phyloP scores from a whole-genome alignment of 2,113 vertebrate species.

The Cepphus grylle region DNA sequence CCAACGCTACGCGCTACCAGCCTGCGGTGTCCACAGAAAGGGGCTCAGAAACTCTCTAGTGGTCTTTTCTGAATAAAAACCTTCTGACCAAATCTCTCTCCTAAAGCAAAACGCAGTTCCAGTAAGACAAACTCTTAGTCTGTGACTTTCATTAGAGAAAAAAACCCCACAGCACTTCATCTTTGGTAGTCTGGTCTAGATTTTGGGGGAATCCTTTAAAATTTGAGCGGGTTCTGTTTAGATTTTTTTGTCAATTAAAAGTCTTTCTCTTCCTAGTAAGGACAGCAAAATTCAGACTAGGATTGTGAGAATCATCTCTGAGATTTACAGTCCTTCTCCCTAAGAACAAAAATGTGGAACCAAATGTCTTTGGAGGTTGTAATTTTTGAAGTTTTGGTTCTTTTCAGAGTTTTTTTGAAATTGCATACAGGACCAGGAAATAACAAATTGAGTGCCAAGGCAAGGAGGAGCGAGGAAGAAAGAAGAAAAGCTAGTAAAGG shows the following conservation, averaged over 20 bases:
- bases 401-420: not conserved
- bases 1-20: not conserved
- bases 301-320: not conserved
- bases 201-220: not conserved
- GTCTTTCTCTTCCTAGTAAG: not conserved
- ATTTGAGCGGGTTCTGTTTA: not conserved
- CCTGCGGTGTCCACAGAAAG: not conserved
- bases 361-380: not conserved
- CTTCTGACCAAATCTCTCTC: not conserved
- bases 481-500: not conserved
- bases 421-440: not conserved
- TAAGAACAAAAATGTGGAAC: not conserved
- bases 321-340: not conserved
- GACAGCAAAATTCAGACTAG: not conserved
- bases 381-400: not conserved
- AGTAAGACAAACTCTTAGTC: not conserved
- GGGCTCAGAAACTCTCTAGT: not conserved
- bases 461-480: not conserved
- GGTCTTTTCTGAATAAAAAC: not conserved
- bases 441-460: not conserved
- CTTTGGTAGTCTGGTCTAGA: not conserved
- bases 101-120: not conserved
- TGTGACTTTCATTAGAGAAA: not conserved
- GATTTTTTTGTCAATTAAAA: not conserved
- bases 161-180: not conserved